phyloP scores from a whole-genome alignment of 2,113 vertebrate species.

The Mixornis gularis region DNA sequence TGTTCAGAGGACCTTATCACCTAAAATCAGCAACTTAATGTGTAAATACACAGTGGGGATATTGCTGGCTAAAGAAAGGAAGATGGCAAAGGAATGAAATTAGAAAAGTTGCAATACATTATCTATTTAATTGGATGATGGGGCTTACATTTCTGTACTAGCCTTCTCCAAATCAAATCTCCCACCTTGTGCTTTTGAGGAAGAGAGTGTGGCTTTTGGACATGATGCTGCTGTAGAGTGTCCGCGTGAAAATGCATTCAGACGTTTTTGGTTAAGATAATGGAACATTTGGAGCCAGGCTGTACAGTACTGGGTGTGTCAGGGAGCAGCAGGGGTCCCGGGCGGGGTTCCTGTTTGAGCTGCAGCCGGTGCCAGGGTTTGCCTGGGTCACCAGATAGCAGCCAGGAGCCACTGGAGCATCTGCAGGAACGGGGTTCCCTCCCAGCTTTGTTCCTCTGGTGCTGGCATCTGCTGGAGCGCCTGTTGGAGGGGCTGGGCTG shows the following conservation, averaged over 20 bases:
- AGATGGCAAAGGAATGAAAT: neutral
- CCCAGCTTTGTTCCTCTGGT: accelerated
- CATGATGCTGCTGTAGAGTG: neutral
- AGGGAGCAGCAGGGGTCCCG: neutral
- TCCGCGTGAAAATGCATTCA: neutral
- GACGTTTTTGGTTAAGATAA: neutral
- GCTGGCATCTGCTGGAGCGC: neutral
- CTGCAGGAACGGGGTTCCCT: neutral
- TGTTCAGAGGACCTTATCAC: neutral
- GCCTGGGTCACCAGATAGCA: neutral
- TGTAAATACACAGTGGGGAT: neutral
- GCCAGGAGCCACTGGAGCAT: neutral
- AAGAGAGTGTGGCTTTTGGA: neutral
- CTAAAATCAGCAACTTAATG: neutral
- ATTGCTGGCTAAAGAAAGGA: neutral
- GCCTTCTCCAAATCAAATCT: neutral
- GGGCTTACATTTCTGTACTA: neutral
- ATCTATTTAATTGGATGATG: neutral
- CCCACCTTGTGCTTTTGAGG: neutral
- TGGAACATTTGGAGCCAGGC: accelerated
- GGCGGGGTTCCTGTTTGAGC: neutral
- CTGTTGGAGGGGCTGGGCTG: neutral
- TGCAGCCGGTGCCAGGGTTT: accelerated
- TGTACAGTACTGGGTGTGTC: accelerated
- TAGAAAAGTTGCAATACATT: neutral